phyloP scores from a whole-genome alignment of 2,888 invertebrate species.

The Heliothis peltigera region DNA sequence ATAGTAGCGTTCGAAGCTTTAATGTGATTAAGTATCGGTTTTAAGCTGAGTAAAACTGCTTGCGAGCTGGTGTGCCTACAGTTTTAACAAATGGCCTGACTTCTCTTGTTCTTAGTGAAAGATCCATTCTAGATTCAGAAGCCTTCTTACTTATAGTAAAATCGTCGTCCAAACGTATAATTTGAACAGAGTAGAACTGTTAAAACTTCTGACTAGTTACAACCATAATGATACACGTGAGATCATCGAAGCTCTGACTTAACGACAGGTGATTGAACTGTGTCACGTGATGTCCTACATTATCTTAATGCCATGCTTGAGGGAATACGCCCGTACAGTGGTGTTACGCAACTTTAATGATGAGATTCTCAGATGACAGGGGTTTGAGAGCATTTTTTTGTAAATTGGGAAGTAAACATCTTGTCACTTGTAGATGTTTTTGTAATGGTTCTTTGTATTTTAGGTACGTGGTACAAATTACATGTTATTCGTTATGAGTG shows the following conservation, averaged over 20 bases:
- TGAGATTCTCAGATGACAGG: conserved; percentile 20
- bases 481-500: too few relatives aligned
- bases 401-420: conserved; percentile 1
- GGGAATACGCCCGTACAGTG: conserved; percentile 25
- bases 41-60: not conserved
- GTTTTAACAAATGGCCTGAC: not conserved
- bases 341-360: conserved; percentile 30
- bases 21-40: conserved; percentile 15
- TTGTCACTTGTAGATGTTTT: too few relatives aligned
- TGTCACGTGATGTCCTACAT: conserved; percentile 39
- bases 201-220: conserved; percentile 8
- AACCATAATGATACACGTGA: conserved; percentile 18
- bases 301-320: conserved; percentile 48
- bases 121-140: too few relatives aligned
- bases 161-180: not conserved
- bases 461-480: too few relatives aligned
- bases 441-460: too few relatives aligned
- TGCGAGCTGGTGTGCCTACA: not conserved
- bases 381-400: conserved; percentile 2
- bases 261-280: conserved; percentile 59
- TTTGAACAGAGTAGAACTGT: conserved; percentile 6
- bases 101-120: not conserved
- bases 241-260: conserved; percentile 26
- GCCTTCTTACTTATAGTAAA: not conserved
- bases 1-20: conserved; percentile 19